A percentile compares a stretch with the other conserved stretches of the same genome.
These are phyloP conservation scores for Malacosoma neustria DNA, from an alignment of 2,888 invertebrate species.

Conservation along the genomic window DNA sequence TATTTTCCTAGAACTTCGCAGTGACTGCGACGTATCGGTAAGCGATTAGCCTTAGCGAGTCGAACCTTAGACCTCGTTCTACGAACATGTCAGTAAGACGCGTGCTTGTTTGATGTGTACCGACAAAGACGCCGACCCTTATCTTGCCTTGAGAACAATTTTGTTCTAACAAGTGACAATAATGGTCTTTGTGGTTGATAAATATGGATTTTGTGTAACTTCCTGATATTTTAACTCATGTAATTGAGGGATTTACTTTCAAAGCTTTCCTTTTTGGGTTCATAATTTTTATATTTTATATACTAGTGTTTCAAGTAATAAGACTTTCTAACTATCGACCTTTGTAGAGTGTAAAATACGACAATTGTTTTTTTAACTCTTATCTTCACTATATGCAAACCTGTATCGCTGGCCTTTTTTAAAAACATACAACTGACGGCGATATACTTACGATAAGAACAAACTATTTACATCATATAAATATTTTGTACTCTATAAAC, in stretches of 20 bases:
- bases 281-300: no score
- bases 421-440: no score
- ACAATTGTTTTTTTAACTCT: no score
- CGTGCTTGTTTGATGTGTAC: slow-evolving; percentile 53
- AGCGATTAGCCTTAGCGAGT: slow-evolving; percentile 52
- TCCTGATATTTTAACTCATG: slow-evolving; percentile 22
- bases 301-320: no score
- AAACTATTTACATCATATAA: no score
- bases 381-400: no score
- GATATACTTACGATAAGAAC: no score
- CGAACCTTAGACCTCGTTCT: slow-evolving; percentile 55
- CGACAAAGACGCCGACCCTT: slow-evolving; percentile 65
- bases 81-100: slow-evolving; percentile 44
- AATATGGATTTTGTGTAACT: slow-evolving; percentile 45
- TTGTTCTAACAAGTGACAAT: slow-evolving; percentile 63
- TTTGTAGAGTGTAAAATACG: no score
- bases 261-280: no score
- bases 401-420: no score
- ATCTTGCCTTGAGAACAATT: slow-evolving; percentile 57
- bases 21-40: slow-evolving; percentile 37
- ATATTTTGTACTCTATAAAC: no score
- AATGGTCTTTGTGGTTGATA: slow-evolving; percentile 62
- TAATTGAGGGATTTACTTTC: neutral
- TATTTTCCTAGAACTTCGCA: neutral
- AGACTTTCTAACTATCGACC: no score